A percentile compares a stretch with the other conserved stretches of the same genome.
These are phyloP conservation scores for Stictocephala bisonia DNA, from an alignment of 2,888 invertebrate genomes.

Conservation along the genomic window DNA sequence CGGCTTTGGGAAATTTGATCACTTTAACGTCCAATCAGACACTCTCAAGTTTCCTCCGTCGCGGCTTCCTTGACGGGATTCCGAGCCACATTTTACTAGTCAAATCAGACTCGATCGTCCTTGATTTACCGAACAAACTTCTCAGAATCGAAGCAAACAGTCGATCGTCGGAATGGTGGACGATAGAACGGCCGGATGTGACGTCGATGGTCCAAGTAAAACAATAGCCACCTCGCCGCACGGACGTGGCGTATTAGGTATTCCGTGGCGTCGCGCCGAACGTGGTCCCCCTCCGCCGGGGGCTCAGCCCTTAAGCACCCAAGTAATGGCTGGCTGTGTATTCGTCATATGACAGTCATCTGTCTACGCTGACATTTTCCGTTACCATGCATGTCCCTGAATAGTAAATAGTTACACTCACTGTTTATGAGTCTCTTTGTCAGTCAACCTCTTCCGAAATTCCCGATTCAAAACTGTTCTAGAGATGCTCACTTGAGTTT, in stretches of 20 bases:
- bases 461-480: too few relatives aligned
- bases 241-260: conserved; percentile 28
- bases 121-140: conserved; percentile 34
- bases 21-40: too few relatives aligned
- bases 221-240: conserved; percentile 20
- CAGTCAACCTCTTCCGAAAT: too few relatives aligned
- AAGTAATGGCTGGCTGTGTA: conserved; percentile 29
- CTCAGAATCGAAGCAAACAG: conserved; percentile 40
- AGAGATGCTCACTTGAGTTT: too few relatives aligned
- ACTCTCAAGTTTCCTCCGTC: too few relatives aligned
- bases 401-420: conserved; percentile 37
- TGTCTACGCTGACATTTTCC: conserved; percentile 32
- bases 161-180: background rate
- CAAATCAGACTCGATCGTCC: too few relatives aligned
- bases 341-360: conserved; percentile 25
- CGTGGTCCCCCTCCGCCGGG: too few relatives aligned
- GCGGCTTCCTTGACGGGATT: too few relatives aligned
- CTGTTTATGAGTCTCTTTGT: too few relatives aligned
- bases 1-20: too few relatives aligned
- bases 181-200: conserved; percentile 18
- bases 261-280: background rate
- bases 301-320: background rate
- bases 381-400: conserved; percentile 36
- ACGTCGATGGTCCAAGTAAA: conserved; percentile 22
- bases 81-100: too few relatives aligned